Evolutionary conservation across 1,140 invertebrate species (phyloP).

Genomic region (Arctopsyche grandis): DNA sequence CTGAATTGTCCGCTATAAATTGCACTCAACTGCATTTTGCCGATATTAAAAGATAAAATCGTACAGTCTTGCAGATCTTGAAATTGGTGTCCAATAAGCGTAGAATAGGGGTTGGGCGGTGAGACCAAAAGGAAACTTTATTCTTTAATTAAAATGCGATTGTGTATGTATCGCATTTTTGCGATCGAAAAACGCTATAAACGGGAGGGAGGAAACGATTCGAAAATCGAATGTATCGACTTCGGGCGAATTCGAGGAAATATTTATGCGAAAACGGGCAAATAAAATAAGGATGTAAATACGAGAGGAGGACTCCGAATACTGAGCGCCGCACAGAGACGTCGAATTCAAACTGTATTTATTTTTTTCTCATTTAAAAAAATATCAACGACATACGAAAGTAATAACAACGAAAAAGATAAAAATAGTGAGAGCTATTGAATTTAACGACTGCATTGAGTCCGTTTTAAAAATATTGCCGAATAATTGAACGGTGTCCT

Average conservation of each 20-base stretch:
- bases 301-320: constrained; percentile 34
- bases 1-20: too few species aligned
- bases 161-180: neutral
- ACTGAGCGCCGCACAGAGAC: constrained; percentile 14
- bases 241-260: constrained; percentile 38
- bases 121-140: neutral
- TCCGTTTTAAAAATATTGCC: too few species aligned
- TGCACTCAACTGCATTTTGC: too few species aligned
- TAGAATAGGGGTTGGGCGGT: neutral
- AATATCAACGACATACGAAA: constrained; percentile 10
- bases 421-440: neutral
- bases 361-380: neutral
- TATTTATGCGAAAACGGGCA: constrained; percentile 47
- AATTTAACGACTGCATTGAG: neutral
- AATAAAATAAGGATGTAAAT: constrained; percentile 49
- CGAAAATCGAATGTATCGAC: constrained; percentile 35
- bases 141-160: constrained; percentile 4
- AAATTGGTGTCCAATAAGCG: too few species aligned
- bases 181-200: constrained; percentile 3
- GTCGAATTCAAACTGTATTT: constrained; percentile 6
- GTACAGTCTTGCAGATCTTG: too few species aligned
- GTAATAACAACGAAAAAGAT: neutral
- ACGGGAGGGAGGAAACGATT: constrained; percentile 19
- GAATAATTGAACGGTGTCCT: neutral
- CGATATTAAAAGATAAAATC: too few species aligned